phyloP scores from a whole-genome alignment of 2,888 invertebrate species.

The Lasioglossum figueresi region DNA sequence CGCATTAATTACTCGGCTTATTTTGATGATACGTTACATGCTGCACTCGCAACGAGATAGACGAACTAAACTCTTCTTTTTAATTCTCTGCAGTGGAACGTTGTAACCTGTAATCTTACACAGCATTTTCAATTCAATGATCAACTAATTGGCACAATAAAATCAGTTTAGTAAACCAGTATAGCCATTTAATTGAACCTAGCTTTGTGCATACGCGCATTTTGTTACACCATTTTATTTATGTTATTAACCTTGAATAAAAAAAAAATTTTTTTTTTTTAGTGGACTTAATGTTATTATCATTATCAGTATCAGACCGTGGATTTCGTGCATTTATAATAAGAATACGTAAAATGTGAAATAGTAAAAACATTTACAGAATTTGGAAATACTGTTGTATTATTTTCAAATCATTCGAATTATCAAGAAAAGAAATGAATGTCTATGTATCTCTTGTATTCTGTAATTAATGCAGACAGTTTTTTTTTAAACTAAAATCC shows the following conservation, averaged over 20 bases:
- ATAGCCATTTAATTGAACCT: neutral
- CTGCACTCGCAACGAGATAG: conserved; percentile 13
- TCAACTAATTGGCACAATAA: neutral
- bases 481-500: neutral
- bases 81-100: neutral
- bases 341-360: too few relatives aligned
- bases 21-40: conserved; percentile 37
- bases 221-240: too few relatives aligned
- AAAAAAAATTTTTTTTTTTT: too few relatives aligned
- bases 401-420: too few relatives aligned
- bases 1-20: conserved; percentile 42
- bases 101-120: neutral
- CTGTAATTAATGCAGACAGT: neutral
- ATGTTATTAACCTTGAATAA: too few relatives aligned
- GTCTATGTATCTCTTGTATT: neutral
- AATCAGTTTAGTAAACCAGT: neutral
- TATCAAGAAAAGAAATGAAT: too few relatives aligned
- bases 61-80: conserved; percentile 13
- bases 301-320: too few relatives aligned
- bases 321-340: too few relatives aligned
- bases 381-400: too few relatives aligned
- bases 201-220: too few relatives aligned
- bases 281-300: too few relatives aligned
- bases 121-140: neutral
- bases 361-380: too few relatives aligned